Base-by-base conservation (phyloP, 2,888 invertebrate species). In the Byasa hedistus region DNA sequence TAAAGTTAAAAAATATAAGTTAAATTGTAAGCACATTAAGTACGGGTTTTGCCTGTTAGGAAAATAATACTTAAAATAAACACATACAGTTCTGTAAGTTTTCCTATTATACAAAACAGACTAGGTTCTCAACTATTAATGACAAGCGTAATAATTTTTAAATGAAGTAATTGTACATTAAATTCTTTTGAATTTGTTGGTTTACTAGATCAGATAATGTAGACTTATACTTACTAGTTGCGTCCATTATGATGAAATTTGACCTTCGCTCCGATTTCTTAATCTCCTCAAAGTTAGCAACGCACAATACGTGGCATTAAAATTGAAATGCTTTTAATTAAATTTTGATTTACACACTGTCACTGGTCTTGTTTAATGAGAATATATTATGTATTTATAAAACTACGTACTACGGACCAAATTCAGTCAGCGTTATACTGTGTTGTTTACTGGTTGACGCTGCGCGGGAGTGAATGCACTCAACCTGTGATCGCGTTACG, bases 201-300 rank as follows among this genome's bases (percentile, higher is more conserved):
- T 8, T n/a, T n/a, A n/a, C 5, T n/a, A 48, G 48, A 48, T 48
- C n/a, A 48, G n/a, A 48, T 48, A 19, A 48, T 48, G 19, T 54
- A 54, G 12, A 23, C 21, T 80, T 82, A 80, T 82, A 85, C 90
- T 91, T 79, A 91, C 91, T 88, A 74, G 91, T 91, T 79, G 91
- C 91, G 85, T 91, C 91, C 91, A 91, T 90, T 77, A 71, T 88
- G 84, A 80, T 79, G 83, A 87, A 87, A 87, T 79, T 71, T 78
- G 86, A 87, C 87, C 89, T 89, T 89, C 85, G 79, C 69, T 69
- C 73, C 62, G 77, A 80, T 84, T 84, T 83, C 79, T 79, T 76
- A 79, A 81, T 78, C 71, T 74, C 65, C 74, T 72, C n/a, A 64
- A 65, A 23, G 4, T 59, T 60, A 55, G 39, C 21, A 55, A 57